Evolutionary conservation across 2,113 vertebrate species (phyloP), one percentile per base, ranked within the genome.

Genomic region (Hyaena hyaena): DNA sequence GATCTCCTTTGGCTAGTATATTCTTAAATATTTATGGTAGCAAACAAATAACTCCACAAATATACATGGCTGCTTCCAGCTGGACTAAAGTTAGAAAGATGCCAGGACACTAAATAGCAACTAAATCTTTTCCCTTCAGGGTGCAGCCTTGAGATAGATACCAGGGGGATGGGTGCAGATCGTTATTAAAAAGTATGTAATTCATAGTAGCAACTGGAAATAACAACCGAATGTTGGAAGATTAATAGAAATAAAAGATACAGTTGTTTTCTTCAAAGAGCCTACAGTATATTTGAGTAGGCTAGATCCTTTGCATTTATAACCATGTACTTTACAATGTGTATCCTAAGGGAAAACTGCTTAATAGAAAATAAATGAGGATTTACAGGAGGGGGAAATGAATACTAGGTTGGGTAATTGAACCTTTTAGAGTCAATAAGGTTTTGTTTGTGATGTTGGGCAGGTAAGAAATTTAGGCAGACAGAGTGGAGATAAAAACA

Each of bases 311-410:
- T 50, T 97, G 3, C 73, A 10, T 93, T 76, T 50, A 80, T 92
- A 69, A 88, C 71, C 58, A 93, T 24, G 5, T 86, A 45, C 61
- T 95, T 92, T 83, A 31, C 10, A 43, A 2, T 83, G 35, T 77
- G 0, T 87, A 68, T 63, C 61, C 12, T 63, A 58, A 88, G 68
- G 39, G 81, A 66, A 66, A 66, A 33, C 48, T 73, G 31, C 24
- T 95, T 85, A 94, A 88, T 45, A 77, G 53, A 90, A 95, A 95
- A 93, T 79, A 83, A 92, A 94, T 77, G 55, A 55, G 33, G 8
- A 90, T 93, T 80, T 96, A 66, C 33, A 74, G 15, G n/a, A 63
- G 2, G 33, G 28, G 17, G 28, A 68, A 76, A 80, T 94, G 71
- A 96, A 89, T 76, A 85, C n/a, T 79, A 55, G n/a, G 6, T 81